A percentile compares a stretch with the other conserved stretches of the same genome.
phyloP scores from a whole-genome alignment of 2,113 vertebrate species.

The Psilopogon haemacephalus region DNA sequence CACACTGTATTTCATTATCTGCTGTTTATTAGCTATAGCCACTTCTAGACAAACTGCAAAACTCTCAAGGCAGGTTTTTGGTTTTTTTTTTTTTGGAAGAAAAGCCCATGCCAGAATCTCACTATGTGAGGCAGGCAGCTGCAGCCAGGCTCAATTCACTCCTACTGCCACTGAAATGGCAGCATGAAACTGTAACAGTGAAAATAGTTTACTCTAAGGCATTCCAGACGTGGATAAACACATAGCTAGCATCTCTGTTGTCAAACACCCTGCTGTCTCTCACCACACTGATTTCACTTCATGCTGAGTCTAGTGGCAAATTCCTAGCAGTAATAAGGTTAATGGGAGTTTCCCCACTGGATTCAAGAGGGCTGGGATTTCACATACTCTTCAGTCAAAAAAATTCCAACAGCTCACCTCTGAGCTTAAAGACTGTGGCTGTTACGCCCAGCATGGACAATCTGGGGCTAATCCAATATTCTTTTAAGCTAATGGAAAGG shows the following conservation, averaged over 20 bases:
- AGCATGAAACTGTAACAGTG: neutral
- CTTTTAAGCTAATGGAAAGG: constrained; percentile 23
- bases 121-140: neutral
- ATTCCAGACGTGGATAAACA: neutral
- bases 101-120: neutral
- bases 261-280: neutral
- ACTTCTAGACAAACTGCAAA: neutral
- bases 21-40: neutral
- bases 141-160: neutral
- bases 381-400: neutral
- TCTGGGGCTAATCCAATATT: constrained; percentile 18
- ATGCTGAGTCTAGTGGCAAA: constrained; percentile 26
- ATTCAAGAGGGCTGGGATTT: constrained; percentile 13
- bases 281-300: neutral
- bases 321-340: neutral
- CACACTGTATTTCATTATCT: neutral
- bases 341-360: neutral
- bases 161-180: neutral
- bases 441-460: neutral
- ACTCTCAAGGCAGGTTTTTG: neutral
- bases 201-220: neutral
- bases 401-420: constrained; percentile 35
- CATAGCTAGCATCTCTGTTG: neutral
- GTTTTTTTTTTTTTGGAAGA: neutral
- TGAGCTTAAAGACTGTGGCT: constrained; percentile 37